Evolutionary conservation across 2,797 vertebrate genomes (phyloP).

Genomic region (Pangasius mekongensis): DNA sequence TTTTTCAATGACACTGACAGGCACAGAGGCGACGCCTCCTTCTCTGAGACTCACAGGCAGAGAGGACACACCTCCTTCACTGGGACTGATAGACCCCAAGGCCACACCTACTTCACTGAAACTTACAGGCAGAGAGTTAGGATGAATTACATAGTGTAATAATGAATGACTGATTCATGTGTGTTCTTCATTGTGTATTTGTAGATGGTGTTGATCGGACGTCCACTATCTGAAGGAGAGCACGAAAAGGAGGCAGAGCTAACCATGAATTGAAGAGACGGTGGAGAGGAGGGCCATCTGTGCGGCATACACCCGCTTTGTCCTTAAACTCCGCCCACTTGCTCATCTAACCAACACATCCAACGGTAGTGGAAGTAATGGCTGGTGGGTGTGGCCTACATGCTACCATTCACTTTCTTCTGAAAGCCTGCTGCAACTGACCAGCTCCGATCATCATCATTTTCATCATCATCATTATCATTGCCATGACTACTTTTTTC

Average conservation of each 20-base stretch:
- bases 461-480: neutral
- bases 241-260: constrained; percentile 69
- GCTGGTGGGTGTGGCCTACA: constrained; percentile 55
- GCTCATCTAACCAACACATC: constrained; percentile 60
- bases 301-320: constrained; percentile 64
- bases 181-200: constrained; percentile 10
- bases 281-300: constrained; percentile 65
- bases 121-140: neutral
- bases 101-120: neutral
- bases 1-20: neutral
- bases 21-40: neutral
- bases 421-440: constrained; percentile 60
- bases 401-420: constrained; percentile 59
- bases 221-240: constrained; percentile 89
- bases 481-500: constrained; percentile 40
- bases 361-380: constrained; percentile 67
- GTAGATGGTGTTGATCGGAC: constrained; percentile 95
- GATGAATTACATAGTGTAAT: neutral
- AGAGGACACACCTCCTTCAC: neutral
- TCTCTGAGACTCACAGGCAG: neutral
- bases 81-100: neutral
- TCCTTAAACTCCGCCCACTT: constrained; percentile 43
- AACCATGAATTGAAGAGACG: constrained; percentile 68
- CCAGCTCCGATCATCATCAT: constrained; percentile 48
- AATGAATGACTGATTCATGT: neutral